phyloP scores from a whole-genome alignment of 64 coral and sea anemone genomes.

The Stylophora pistillata region DNA sequence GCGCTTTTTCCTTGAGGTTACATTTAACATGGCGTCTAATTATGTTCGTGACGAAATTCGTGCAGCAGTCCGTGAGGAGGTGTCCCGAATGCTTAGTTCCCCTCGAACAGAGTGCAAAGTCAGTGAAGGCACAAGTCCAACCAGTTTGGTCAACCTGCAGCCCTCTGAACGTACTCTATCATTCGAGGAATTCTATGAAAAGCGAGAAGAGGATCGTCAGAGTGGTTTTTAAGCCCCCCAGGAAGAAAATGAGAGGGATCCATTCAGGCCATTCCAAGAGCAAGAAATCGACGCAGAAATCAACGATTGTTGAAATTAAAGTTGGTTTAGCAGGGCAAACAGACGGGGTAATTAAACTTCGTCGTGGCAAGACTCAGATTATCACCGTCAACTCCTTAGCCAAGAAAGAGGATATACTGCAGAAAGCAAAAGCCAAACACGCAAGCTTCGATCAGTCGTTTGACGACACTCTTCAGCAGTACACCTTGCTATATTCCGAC shows the following conservation, averaged over 20 bases:
- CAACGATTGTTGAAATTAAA: constrained; percentile 61
- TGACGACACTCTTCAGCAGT: too few relatives aligned
- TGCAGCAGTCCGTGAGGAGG: constrained; percentile 15
- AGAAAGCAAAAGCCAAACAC: too few relatives aligned
- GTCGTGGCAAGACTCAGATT: constrained; percentile 45
- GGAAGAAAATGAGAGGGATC: constrained; percentile 35
- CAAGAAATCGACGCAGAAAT: constrained; percentile 17
- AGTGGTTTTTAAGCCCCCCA: constrained; percentile 19
- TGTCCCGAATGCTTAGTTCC: constrained; percentile 30
- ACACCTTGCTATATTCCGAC: too few relatives aligned
- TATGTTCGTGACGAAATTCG: constrained; percentile 25
- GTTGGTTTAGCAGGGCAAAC: too few relatives aligned
- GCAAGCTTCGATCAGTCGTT: too few relatives aligned
- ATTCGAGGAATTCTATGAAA: constrained; percentile 58
- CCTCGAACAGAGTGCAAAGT: background rate
- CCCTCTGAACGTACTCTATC: constrained; percentile 49
- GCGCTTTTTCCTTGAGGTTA: background rate
- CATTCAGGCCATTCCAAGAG: background rate
- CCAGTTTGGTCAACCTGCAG: constrained; percentile 4
- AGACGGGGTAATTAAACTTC: constrained; percentile 54
- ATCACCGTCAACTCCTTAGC: constrained; percentile 39
- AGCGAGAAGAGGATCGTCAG: constrained; percentile 40
- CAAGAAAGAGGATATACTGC: constrained; percentile 49
- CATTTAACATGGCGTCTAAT: constrained; percentile 26
- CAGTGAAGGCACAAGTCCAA: background rate